These are phyloP conservation scores for Bettongia penicillata DNA, from an alignment of 2,113 vertebrate species.

Conservation along the genomic window DNA sequence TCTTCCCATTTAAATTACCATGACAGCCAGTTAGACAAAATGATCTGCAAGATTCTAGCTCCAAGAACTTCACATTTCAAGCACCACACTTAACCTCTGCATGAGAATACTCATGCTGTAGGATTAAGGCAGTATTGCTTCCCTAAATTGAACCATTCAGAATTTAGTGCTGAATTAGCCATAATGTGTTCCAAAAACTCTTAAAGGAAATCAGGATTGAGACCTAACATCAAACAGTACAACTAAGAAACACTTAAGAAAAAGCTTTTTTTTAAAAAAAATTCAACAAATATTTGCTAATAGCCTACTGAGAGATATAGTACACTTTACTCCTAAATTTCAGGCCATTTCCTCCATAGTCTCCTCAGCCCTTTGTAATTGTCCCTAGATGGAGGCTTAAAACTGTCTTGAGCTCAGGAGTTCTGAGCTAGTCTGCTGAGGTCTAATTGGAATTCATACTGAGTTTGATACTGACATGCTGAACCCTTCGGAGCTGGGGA, in stretches of 20 bases:
- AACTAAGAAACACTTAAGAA: not conserved
- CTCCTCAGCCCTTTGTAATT: not conserved
- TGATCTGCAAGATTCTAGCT: not conserved
- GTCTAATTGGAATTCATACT: not conserved
- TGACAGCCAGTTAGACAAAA: not conserved
- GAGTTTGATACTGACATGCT: not conserved
- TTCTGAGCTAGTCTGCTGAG: not conserved
- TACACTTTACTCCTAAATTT: not conserved
- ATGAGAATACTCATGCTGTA: not conserved
- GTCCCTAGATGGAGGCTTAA: not conserved
- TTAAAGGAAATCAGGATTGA: constrained; percentile 21
- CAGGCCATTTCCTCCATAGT: not conserved
- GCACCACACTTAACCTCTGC: not conserved
- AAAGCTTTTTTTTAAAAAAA: not conserved
- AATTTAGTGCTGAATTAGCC: not conserved
- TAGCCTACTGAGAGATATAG: not conserved
- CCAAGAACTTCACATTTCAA: not conserved
- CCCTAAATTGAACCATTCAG: constrained; percentile 1
- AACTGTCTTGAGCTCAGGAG: not conserved
- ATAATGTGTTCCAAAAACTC: constrained; percentile 11
- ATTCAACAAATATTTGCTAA: not conserved
- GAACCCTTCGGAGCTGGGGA: not conserved
- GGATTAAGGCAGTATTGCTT: constrained; percentile 21
- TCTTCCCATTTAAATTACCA: too few relatives aligned
- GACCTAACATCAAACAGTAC: not conserved